Evolutionary conservation across 2,888 invertebrate genomes (phyloP).

Genomic region (Spodoptera picta): DNA sequence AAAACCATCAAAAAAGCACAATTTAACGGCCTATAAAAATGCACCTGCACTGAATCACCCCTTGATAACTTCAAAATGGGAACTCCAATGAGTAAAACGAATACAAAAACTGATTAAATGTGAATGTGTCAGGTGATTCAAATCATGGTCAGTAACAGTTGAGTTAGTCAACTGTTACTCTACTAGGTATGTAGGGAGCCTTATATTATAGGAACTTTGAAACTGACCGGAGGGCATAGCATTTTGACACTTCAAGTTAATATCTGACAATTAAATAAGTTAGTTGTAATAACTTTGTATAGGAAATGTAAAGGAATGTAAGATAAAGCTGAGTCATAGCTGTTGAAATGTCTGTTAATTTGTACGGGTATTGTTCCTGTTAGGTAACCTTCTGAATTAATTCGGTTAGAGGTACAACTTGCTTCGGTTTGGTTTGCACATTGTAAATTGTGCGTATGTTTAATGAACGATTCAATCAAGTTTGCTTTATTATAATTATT

Average conservation of each 20-base stretch:
- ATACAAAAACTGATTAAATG: conserved; percentile 26
- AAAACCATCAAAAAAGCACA: too few relatives aligned
- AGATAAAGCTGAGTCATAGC: conserved; percentile 42
- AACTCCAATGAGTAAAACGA: conserved; percentile 40
- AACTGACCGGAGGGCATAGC: conserved; percentile 51
- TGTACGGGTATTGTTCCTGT: conserved; percentile 39
- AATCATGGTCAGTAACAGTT: conserved; percentile 21
- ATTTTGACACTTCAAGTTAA: conserved; percentile 53
- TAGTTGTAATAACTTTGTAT: conserved; percentile 26
- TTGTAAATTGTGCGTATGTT: conserved; percentile 7
- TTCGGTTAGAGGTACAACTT: not conserved
- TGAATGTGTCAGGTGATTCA: conserved; percentile 30
- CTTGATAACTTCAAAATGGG: conserved; percentile 21
- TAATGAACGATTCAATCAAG: not conserved
- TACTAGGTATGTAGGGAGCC: conserved; percentile 36
- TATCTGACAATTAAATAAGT: conserved; percentile 46
- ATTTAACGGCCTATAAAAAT: not conserved
- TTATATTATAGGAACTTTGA: conserved; percentile 37
- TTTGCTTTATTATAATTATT: not conserved
- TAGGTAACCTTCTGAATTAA: conserved; percentile 21
- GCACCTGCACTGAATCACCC: conserved; percentile 20
- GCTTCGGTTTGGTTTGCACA: conserved; percentile 18
- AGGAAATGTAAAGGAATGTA: conserved; percentile 41
- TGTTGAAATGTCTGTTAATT: conserved; percentile 38
- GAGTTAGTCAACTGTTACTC: too few relatives aligned